Base-by-base conservation (phyloP, 1,140 invertebrate species). In the Cydia pomonella region DNA sequence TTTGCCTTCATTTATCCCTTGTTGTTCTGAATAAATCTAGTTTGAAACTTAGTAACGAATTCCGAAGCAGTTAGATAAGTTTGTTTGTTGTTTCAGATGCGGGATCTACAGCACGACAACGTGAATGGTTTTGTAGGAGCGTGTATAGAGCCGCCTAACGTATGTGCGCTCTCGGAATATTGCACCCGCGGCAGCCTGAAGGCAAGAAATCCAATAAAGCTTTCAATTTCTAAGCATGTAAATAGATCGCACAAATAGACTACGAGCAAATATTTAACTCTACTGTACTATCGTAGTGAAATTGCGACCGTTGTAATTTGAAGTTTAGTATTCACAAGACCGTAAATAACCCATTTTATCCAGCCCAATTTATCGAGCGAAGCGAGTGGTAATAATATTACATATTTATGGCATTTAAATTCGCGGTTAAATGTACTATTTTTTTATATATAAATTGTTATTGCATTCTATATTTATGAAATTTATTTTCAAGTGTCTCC, bases 41-140 rank as follows among this genome's bases (percentile, higher is more conserved):
- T 27, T 27, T 5, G 63, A 16, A 29, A 63, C 25, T 69, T n/a
- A 10, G 64, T 69, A 38, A 69, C 18, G 53, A 23, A 53, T 53
- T 18, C 50, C n/a, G n/a, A 59, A 23, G 21, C 21, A 69, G 47
- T n/a, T 50, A 50, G 4, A 50, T 18, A 50, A 50, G 16, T 50
- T 38, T 73, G n/a, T 47, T 53, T 33, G 53, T 78, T 74, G 3
- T 72, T 62, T 25, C 84, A 98, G 97, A 96, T 99, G 94, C 93
- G 97, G 73, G 97, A 99, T 90, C 92, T 98, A 18, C 94, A 97
- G 21, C 97, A 98, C 83, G 97, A 98, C 85, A 98, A 99, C 88
- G 93, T 99, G 53, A 98, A 98, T 85, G 95, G 97, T 0, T 99
- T 99, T 84, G 97, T 99, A 71, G 98, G 98, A 64, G 97, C 97